phyloP scores from a whole-genome alignment of 2,113 vertebrate species.

The Nothoprocta pentlandii region DNA sequence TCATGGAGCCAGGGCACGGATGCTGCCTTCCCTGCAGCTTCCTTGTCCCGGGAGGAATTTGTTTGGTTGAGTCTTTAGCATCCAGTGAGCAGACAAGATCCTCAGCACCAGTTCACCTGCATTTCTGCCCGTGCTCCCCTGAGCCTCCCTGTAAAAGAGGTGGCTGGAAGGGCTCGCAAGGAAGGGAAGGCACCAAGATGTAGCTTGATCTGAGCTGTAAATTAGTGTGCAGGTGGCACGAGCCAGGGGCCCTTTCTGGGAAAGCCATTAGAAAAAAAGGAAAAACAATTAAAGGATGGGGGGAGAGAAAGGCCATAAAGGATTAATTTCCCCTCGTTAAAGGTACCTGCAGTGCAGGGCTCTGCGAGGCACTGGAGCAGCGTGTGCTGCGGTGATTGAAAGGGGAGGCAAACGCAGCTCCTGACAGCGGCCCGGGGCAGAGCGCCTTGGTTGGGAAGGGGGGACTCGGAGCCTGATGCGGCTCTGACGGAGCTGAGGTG shows the following conservation, averaged over 20 bases:
- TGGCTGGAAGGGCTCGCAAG: background rate
- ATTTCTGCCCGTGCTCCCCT: background rate
- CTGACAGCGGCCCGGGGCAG: constrained; percentile 38
- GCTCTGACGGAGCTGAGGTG: constrained; percentile 55
- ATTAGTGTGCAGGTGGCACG: constrained; percentile 67
- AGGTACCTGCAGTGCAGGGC: constrained; percentile 58
- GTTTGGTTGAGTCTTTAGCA: background rate
- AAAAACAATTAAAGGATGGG: background rate
- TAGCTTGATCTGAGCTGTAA: background rate
- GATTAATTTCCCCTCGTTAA: constrained; percentile 71
- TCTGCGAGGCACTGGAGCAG: background rate
- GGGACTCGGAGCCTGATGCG: constrained; percentile 63
- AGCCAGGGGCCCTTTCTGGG: constrained; percentile 51
- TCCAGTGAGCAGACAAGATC: background rate
- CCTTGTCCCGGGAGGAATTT: background rate
- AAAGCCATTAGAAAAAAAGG: constrained; percentile 47
- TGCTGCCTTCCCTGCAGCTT: background rate
- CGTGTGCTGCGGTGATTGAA: constrained; percentile 40
- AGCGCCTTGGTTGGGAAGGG: constrained; percentile 61
- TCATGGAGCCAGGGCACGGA: background rate
- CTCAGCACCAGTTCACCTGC: background rate
- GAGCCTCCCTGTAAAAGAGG: background rate
- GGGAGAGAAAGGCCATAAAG: constrained; percentile 34
- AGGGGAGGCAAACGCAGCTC: constrained; percentile 54
- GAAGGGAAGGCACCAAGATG: background rate